Conservation (phyloP, 2,113 vertebrate species). For the Empidonax alnorum region DNA sequence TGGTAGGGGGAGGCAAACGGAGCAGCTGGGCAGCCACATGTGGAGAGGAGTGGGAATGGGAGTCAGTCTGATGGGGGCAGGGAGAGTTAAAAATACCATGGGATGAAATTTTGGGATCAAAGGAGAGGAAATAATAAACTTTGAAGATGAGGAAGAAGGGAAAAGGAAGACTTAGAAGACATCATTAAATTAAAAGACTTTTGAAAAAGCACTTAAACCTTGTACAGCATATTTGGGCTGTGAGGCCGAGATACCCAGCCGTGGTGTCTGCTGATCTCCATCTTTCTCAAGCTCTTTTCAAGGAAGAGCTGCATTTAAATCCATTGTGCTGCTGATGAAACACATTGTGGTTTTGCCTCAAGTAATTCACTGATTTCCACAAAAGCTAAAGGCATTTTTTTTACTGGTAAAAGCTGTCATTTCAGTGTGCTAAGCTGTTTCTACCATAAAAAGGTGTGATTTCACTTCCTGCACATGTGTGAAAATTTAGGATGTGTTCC, state of each 20-base stretch:
- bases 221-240: neutral
- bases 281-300: slow-evolving; percentile 2
- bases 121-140: slow-evolving; percentile 60
- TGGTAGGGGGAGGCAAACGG: neutral
- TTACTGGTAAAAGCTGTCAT: slow-evolving; percentile 61
- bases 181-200: slow-evolving; percentile 25
- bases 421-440: slow-evolving; percentile 69
- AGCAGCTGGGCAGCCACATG: neutral
- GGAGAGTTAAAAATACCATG: slow-evolving; percentile 50
- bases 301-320: slow-evolving; percentile 20
- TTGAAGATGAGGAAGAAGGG: slow-evolving; percentile 38
- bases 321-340: slow-evolving; percentile 56
- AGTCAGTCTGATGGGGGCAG: neutral
- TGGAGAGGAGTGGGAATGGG: neutral
- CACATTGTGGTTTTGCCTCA: slow-evolving; percentile 44
- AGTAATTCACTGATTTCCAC: slow-evolving; percentile 56
- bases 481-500: slow-evolving; percentile 69
- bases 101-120: slow-evolving; percentile 47
- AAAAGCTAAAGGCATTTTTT: slow-evolving; percentile 44
- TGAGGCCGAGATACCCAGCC: neutral
- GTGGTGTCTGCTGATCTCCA: neutral
- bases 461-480: slow-evolving; percentile 72
- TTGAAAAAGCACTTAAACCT: slow-evolving; percentile 2
- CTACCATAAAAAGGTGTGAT: slow-evolving; percentile 73
- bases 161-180: slow-evolving; percentile 31